phyloP scores from a whole-genome alignment of 2,888 invertebrate genomes.

The Amaurobius ferox region DNA sequence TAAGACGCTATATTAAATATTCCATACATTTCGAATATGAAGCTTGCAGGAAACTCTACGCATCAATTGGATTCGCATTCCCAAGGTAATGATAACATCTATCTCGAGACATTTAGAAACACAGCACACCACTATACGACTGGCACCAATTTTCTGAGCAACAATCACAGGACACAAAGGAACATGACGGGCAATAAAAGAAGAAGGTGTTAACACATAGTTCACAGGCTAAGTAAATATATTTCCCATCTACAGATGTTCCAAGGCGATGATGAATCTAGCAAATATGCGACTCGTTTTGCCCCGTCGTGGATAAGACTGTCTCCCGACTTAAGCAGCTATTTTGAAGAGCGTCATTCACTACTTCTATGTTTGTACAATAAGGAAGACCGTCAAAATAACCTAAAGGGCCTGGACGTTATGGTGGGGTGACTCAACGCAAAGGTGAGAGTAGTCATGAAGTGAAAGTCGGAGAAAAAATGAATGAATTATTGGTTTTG shows the following conservation, averaged over 20 bases:
- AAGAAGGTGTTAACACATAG: not conserved
- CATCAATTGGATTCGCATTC: too few relatives aligned
- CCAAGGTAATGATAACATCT: too few relatives aligned
- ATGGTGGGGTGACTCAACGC: constrained; percentile 11
- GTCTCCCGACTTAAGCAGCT: not conserved
- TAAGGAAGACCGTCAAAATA: constrained; percentile 6
- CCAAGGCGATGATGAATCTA: not conserved
- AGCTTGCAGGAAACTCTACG: too few relatives aligned
- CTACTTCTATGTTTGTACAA: constrained; percentile 18
- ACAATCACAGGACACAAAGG: too few relatives aligned
- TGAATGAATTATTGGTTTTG: constrained; percentile 1
- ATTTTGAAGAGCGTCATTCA: constrained; percentile 20
- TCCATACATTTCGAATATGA: too few relatives aligned
- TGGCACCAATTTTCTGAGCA: too few relatives aligned
- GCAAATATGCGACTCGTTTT: not conserved
- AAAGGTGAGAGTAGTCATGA: constrained; percentile 26
- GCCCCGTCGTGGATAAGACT: not conserved
- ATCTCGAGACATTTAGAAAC: too few relatives aligned
- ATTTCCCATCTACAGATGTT: not conserved
- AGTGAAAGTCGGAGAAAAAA: not conserved
- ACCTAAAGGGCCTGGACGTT: not conserved
- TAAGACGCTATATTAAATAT: too few relatives aligned
- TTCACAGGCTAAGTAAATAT: not conserved
- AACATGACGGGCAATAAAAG: not conserved
- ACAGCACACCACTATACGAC: too few relatives aligned